Evolutionary conservation across 2,888 invertebrate species (phyloP).

Genomic region (Ischnus inquisitorius): DNA sequence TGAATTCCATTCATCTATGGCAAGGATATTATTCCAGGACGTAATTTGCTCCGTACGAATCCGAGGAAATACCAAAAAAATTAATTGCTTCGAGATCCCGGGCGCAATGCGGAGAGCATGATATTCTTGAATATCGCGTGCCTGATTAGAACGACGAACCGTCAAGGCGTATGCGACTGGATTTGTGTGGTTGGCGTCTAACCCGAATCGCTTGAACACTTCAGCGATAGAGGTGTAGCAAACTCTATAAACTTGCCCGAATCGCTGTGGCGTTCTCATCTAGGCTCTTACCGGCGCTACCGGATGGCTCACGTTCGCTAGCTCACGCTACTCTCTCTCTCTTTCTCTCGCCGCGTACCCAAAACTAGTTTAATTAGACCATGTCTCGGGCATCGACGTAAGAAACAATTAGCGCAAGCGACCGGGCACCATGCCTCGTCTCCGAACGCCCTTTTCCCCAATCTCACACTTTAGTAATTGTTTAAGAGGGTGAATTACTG

Average conservation of each 20-base stretch:
- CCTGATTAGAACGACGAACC: neutral
- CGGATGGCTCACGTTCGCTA: constrained; percentile 29
- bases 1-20: too few relatives aligned
- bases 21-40: neutral
- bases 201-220: constrained; percentile 46
- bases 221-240: constrained; percentile 26
- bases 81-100: neutral
- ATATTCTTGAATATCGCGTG: neutral
- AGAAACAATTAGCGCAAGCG: constrained; percentile 70
- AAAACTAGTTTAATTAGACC: constrained; percentile 74
- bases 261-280: constrained; percentile 64
- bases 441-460: too few relatives aligned
- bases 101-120: neutral
- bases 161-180: constrained; percentile 5
- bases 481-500: constrained; percentile 42
- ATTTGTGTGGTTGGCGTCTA: constrained; percentile 30
- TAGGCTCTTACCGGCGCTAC: constrained; percentile 42
- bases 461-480: constrained; percentile 68
- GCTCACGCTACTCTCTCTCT: constrained; percentile 27
- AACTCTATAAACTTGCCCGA: constrained; percentile 63
- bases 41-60: neutral
- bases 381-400: constrained; percentile 51
- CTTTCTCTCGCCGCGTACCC: constrained; percentile 51
- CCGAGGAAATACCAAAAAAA: neutral
- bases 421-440: constrained; percentile 11